Base-by-base conservation (phyloP, 2,797 vertebrate genomes). In the Enteromius viviparus region DNA sequence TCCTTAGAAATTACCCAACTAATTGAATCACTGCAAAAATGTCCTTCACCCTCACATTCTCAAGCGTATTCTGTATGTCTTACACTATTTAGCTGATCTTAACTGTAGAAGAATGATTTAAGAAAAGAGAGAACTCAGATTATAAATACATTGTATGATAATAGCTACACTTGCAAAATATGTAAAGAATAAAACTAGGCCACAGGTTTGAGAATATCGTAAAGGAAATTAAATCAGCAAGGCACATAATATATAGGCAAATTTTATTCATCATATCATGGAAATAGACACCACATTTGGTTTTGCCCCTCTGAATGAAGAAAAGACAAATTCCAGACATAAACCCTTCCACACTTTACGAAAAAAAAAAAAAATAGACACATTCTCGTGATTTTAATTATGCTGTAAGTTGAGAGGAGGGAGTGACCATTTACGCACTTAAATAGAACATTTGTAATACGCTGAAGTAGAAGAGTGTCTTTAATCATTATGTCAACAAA, bases 351-450 rank as follows among this genome's bases (percentile, higher is more conserved):
- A 65, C 29, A 69, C 15, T 69, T 1, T 34, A 34, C 34, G 2
- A 14, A 51, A 34, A 49, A 58, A 32, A 66, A 47, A 34, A 34
- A 34, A 34, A 34, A 34, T 3, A 34, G 34, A 34, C 26, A 49
- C 21, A 4, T 72, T 81, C 79, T 58, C 79, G 62, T 81, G 79
- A 81, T 72, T 81, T 55, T 29, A 81, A 81, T 81, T 74, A 81
- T 74, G 69, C 37, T 34, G 69, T 23, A 45, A 60, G 51, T 11
- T 42, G 14, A 29, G 42, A 19, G 55, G 58, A 42, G 37, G 51
- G 53, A 60, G 37, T 60, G 53, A 58, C 19, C 29, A 23, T 26
- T 21, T 76, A 5, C 8, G 29, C 23, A 29, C 26, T 72, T 72
- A 19, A 12, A 15, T 70, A 47, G n/a, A 45, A 26, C 66, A 69